Evolutionary conservation across 2,113 vertebrate genomes (phyloP), one percentile per base, ranked within the genome.

Genomic region (Oncorhynchus keta): DNA sequence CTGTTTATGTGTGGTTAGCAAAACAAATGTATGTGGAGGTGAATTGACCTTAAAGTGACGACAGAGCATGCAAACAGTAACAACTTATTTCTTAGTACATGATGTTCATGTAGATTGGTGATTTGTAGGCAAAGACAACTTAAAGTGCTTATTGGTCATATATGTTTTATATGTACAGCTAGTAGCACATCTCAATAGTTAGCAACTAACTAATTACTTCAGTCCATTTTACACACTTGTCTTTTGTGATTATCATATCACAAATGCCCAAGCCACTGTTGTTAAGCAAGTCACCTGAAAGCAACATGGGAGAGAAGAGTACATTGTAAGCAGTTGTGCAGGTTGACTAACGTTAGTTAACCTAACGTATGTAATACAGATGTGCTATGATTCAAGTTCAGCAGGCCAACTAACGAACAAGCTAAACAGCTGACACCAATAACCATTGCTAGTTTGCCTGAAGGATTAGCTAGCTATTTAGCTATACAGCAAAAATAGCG

Each of bases 191-290:
- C 70, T 59, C 84, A 68, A 30, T 9, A 14, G 30, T 67, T 22
- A 30, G 13, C 14, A 67, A 2, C 67, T 8, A 32, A 35, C 66
- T 35, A 35, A 30, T 67, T 30, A n/a, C 65, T 16, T 68, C 18
- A 35, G 32, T 68, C 30, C 67, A 68, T 68, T 16, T 18, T 35
- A 68, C 8, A 18, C 16, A 68, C 67, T 68, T 68, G 32, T 39
- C 67, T 18, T 62, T 22, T 62, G 59, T 62, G 59, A 62, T 62
- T 83, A 71, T 76, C 70, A 79, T 70, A 76, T 79, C 81, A 78
- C 67, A 79, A 74, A 85, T 86, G 88, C 87, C 89, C 87, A 89
- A 90, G 86, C 87, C 88, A 90, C 85, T 73, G 77, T 45, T 45
- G 9, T 68, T 68, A 30, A n/a, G 30, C 30, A 20, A 88, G 85